Conservation (phyloP, 2,113 vertebrate genomes). For the Sprattus sprattus region DNA sequence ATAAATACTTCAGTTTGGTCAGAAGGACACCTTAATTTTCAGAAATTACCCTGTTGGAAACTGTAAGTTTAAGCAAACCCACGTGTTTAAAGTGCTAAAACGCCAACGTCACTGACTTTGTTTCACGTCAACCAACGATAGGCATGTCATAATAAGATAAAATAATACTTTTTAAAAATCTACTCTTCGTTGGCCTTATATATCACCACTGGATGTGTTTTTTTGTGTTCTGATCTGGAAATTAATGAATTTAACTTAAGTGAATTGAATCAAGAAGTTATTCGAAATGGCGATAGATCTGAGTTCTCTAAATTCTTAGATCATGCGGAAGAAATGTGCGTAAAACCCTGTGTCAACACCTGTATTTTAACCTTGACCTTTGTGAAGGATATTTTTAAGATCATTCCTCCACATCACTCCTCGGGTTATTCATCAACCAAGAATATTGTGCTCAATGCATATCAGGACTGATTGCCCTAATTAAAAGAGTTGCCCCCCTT, state of each 20-base stretch:
- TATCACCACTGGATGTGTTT: no score
- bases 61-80: no score
- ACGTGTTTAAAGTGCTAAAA: no score
- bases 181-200: no score
- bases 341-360: neutral
- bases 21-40: neutral
- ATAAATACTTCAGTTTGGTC: neutral
- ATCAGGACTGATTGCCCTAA: conserved; percentile 63
- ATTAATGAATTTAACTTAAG: no score
- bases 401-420: conserved; percentile 39
- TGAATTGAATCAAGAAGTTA: neutral
- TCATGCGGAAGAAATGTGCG: neutral
- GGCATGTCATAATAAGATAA: neutral
- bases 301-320: neutral
- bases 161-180: no score
- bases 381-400: conserved; percentile 36
- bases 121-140: no score
- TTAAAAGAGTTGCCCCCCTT: conserved; percentile 60
- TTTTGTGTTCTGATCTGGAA: no score
- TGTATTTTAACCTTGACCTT: conserved; percentile 51
- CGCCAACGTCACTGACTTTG: no score
- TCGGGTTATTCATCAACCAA: conserved; percentile 49
- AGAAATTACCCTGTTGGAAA: no score
- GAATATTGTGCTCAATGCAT: conserved; percentile 55
- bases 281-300: neutral